Evolutionary conservation across 2,888 invertebrate species (phyloP).

Genomic region (Tyria jacobaeae): DNA sequence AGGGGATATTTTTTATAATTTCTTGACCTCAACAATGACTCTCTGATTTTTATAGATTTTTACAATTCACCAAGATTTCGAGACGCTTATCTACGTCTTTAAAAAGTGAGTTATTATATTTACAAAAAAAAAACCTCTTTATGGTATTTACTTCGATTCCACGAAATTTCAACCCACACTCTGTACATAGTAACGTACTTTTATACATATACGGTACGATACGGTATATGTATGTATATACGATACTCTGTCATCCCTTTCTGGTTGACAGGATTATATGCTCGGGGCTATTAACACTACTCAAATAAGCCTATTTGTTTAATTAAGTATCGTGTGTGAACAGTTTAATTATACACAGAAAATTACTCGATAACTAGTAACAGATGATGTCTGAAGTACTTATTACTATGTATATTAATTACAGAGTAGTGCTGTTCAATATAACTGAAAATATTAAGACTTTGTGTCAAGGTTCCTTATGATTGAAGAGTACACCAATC

Average conservation of each 20-base stretch:
- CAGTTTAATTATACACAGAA: constrained; percentile 40
- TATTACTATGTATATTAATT: constrained; percentile 10
- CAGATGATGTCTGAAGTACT: constrained; percentile 1
- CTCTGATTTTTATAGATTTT: no score
- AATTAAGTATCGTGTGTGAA: constrained; percentile 36
- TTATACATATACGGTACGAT: not conserved
- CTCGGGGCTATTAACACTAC: constrained; percentile 10
- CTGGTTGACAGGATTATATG: constrained; percentile 4
- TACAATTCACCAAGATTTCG: no score
- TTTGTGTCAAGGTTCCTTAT: constrained; percentile 6
- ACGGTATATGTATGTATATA: not conserved
- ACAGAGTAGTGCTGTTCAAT: not conserved
- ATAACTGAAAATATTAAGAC: constrained; percentile 10
- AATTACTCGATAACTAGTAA: constrained; percentile 32
- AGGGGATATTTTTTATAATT: no score
- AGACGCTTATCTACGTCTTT: no score
- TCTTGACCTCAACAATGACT: no score
- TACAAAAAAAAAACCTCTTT: no score
- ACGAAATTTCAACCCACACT: not conserved
- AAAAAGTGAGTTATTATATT: no score
- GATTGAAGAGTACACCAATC: constrained; percentile 6
- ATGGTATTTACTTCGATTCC: no score
- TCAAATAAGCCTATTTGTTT: constrained; percentile 24
- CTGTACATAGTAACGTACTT: not conserved
- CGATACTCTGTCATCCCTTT: not conserved